Conservation (phyloP, 1,140 invertebrate genomes). For the Octopus bimaculoides region DNA sequence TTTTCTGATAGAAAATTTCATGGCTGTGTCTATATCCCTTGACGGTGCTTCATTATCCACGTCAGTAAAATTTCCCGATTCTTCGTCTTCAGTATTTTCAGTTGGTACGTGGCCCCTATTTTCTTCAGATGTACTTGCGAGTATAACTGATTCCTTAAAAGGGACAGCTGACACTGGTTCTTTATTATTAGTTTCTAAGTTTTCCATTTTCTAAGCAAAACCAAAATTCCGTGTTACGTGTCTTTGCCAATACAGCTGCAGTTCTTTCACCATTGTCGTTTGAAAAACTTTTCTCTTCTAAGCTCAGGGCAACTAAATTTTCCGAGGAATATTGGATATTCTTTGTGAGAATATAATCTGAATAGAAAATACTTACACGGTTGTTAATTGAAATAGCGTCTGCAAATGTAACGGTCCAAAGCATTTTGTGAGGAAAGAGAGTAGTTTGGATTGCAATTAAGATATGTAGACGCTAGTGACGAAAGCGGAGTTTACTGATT, state of each 20-base stretch:
- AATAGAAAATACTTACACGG: no score
- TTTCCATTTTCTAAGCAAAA: conserved; percentile 4
- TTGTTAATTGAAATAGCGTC: no score
- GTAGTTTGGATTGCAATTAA: no score
- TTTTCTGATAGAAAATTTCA: conserved; percentile 4
- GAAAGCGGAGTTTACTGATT: no score
- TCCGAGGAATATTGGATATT: neutral
- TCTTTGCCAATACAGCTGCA: conserved; percentile 6
- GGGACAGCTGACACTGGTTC: conserved; percentile 3
- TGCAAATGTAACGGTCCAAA: no score
- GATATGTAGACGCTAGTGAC: no score
- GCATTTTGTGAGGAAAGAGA: no score
- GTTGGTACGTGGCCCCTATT: neutral
- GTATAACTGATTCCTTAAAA: neutral
- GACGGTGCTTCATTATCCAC: no score
- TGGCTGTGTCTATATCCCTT: neutral
- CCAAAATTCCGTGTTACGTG: neutral
- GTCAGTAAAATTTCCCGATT: neutral
- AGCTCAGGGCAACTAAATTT: conserved; percentile 1
- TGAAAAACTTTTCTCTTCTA: conserved; percentile 1
- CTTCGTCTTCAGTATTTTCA: conserved; percentile 1
- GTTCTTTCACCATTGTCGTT: neutral
- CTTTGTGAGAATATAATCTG: neutral
- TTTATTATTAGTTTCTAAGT: conserved; percentile 5
- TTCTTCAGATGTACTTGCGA: conserved; percentile 1